Conservation (phyloP, 2,797 vertebrate genomes). For the Pseudotriccus pelzelni region DNA sequence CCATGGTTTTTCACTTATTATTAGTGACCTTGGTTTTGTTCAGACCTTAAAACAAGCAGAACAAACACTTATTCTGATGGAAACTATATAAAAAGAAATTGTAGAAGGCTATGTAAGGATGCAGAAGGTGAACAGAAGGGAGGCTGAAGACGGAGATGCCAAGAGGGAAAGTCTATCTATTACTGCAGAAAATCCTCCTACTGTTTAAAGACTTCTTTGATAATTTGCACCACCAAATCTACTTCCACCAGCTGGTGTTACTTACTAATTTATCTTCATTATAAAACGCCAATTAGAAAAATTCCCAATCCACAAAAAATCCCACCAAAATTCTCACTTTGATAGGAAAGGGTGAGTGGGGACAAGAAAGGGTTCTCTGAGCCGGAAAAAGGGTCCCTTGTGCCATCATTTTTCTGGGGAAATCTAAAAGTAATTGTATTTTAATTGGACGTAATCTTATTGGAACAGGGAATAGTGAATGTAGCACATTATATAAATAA, state of each 20-base stretch:
- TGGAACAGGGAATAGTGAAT: background rate
- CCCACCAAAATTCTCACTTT: rapidly evolving
- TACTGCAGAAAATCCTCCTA: background rate
- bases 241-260: background rate
- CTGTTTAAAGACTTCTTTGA: background rate
- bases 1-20: background rate
- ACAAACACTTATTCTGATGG: background rate
- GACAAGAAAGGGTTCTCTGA: background rate
- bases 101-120: background rate
- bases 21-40: background rate
- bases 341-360: background rate
- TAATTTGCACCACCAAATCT: background rate
- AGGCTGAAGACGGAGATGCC: background rate
- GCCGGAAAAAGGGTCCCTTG: background rate
- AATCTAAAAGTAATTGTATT: background rate
- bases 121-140: background rate
- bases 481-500: constrained; percentile 28
- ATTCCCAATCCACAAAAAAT: background rate
- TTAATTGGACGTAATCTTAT: constrained; percentile 18
- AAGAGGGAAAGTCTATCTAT: background rate
- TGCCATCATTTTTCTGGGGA: background rate
- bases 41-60: background rate
- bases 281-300: background rate
- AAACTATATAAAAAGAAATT: background rate
- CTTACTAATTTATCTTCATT: background rate